phyloP scores from a whole-genome alignment of 2,797 vertebrate species.

The Sebastes alutus region DNA sequence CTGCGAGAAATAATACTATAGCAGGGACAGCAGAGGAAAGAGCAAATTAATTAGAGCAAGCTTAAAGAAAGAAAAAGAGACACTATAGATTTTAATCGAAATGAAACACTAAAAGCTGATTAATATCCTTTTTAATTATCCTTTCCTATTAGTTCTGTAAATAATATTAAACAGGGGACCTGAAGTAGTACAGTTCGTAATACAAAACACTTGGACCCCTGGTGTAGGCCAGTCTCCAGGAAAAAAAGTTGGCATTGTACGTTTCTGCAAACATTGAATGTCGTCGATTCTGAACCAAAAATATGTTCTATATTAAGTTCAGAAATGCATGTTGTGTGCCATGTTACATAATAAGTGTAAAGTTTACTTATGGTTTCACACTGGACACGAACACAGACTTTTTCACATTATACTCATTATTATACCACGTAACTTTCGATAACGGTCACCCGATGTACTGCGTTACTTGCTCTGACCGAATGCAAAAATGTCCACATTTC shows the following conservation, averaged over 20 bases:
- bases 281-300: no score
- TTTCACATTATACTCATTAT: no score
- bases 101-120: background rate
- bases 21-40: background rate
- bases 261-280: background rate
- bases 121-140: background rate
- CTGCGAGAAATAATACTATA: slow-evolving; percentile 2
- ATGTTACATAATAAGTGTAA: no score
- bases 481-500: background rate
- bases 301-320: no score
- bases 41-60: background rate
- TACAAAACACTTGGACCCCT: background rate
- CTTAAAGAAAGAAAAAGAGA: background rate
- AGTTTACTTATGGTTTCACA: no score
- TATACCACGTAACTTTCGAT: no score
- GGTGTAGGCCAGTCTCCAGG: background rate
- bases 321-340: no score
- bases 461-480: background rate
- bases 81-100: background rate
- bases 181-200: background rate
- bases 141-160: background rate
- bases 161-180: background rate
- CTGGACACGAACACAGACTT: no score
- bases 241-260: background rate
- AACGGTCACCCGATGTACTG: no score